These are phyloP conservation scores for Thymelicus sylvestris DNA, from an alignment of 2,888 invertebrate species.

Conservation along the genomic window DNA sequence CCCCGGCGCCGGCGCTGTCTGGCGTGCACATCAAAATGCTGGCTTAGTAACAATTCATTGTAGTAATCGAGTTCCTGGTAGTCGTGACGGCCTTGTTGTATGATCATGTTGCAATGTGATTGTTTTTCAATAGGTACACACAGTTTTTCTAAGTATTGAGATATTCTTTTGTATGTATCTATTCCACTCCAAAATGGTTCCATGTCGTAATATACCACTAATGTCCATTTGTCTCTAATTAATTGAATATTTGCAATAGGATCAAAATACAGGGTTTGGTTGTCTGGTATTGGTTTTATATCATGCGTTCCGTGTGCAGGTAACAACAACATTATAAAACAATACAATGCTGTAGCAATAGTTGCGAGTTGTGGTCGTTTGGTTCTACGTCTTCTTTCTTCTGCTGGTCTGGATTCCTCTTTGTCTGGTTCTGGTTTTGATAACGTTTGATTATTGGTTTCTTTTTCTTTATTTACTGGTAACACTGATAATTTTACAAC, in stretches of 20 bases:
- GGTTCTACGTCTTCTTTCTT: too few species aligned
- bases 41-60: not conserved
- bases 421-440: too few species aligned
- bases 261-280: too few species aligned
- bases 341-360: too few species aligned
- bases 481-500: slow-evolving; percentile 28
- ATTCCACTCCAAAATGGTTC: not conserved
- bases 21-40: not conserved
- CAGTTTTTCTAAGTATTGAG: not conserved
- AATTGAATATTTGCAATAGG: not conserved
- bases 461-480: slow-evolving; percentile 23
- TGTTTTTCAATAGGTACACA: not conserved
- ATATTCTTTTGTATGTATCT: not conserved
- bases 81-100: not conserved
- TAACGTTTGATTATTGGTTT: too few species aligned
- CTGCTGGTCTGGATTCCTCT: too few species aligned
- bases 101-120: not conserved
- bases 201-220: not conserved
- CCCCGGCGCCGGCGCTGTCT: not conserved
- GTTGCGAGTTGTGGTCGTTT: too few species aligned
- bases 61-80: not conserved
- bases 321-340: not conserved
- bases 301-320: not conserved
- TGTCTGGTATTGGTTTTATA: too few species aligned
- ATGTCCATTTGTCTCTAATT: not conserved